Evolutionary conservation across 1,140 invertebrate genomes (phyloP).

Genomic region (Cydia fagiglandana): DNA sequence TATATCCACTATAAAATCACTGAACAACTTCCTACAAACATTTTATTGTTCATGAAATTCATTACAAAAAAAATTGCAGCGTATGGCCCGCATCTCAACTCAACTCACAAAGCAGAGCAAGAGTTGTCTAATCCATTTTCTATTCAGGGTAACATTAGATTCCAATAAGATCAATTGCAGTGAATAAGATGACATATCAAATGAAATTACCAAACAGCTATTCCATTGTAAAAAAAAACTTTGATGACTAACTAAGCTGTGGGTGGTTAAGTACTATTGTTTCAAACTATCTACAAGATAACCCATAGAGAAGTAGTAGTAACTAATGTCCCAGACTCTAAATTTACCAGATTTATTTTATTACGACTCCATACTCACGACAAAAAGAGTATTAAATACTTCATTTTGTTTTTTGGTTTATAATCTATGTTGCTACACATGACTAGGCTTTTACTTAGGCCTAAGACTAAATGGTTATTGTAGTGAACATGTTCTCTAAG

Average conservation of each 20-base stretch:
- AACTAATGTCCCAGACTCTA: neutral
- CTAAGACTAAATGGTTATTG: neutral
- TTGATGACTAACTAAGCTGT: neutral
- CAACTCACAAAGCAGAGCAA: no score
- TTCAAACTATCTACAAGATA: neutral
- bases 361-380: neutral
- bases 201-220: neutral
- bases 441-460: no score
- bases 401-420: neutral
- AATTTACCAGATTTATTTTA: neutral
- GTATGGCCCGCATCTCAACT: no score
- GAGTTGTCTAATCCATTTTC: no score
- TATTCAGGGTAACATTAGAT: neutral
- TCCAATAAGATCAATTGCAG: constrained; percentile 4
- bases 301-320: no score
- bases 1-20: no score
- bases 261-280: neutral
- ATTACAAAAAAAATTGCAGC: no score
- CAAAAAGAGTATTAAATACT: neutral
- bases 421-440: no score
- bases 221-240: neutral
- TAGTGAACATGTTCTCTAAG: neutral
- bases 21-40: no score
- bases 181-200: neutral
- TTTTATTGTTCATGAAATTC: no score